A percentile compares a stretch with the other conserved stretches of the same genome.
These are phyloP conservation scores for Athrips mouffetella DNA, from an alignment of 2,888 invertebrate genomes.

Conservation along the genomic window DNA sequence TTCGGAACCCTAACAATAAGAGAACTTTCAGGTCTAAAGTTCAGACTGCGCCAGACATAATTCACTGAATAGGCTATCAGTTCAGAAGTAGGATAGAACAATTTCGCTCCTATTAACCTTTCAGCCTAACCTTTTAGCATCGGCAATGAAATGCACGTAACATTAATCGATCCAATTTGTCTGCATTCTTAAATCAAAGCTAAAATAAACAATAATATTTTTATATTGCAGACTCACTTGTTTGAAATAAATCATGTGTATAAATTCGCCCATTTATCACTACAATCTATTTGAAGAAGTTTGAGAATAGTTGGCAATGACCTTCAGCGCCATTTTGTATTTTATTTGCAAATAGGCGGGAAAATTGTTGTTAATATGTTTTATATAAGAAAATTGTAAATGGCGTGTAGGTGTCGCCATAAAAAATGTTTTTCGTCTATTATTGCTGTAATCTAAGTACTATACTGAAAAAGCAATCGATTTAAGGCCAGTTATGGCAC, in stretches of 20 bases:
- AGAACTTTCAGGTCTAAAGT: no score
- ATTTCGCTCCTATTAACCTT: not conserved
- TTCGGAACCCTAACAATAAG: no score
- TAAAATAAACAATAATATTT: conserved; percentile 24
- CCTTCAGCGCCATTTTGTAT: conserved; percentile 13
- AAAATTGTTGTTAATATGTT: conserved; percentile 3
- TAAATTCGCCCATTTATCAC: conserved; percentile 9
- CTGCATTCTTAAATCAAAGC: not conserved
- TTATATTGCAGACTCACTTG: conserved; percentile 19
- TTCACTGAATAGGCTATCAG: no score
- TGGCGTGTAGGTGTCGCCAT: no score
- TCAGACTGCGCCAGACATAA: no score
- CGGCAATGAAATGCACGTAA: conserved; percentile 2
- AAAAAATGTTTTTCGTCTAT: not conserved
- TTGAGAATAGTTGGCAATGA: conserved; percentile 16
- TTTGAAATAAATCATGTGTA: conserved; percentile 10
- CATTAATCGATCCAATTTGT: not conserved
- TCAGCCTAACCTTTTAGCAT: not conserved
- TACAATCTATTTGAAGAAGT: conserved; percentile 10
- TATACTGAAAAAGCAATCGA: no score
- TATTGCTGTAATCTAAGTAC: no score
- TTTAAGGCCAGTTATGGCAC: no score
- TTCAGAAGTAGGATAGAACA: not conserved
- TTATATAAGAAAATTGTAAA: no score
- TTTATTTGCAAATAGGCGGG: conserved; percentile 9